Evolutionary conservation across 2,888 invertebrate species (phyloP).

Genomic region (Azorinus chamasolen): DNA sequence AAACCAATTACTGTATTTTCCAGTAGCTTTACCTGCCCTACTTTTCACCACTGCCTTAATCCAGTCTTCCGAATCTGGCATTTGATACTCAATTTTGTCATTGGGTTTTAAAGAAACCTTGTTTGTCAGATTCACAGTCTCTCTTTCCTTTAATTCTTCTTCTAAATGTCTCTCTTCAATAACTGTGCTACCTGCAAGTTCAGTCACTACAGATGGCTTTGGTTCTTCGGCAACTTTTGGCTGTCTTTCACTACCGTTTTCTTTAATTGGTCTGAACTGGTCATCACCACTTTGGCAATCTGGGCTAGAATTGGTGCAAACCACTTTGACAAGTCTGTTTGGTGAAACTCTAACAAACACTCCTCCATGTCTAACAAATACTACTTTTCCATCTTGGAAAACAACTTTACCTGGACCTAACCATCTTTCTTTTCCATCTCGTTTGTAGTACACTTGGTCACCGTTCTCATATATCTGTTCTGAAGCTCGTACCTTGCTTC

Average conservation of each 20-base stretch:
- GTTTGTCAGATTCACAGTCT: conserved; percentile 5
- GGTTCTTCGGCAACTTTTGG: too few species aligned
- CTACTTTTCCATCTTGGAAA: conserved; percentile 70
- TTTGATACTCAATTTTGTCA: conserved; percentile 2
- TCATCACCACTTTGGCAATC: too few species aligned
- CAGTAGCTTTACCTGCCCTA: conserved; percentile 41
- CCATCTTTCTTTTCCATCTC: conserved; percentile 55
- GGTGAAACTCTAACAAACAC: conserved; percentile 68
- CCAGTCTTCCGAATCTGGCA: conserved; percentile 25
- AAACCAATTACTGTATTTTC: conserved; percentile 44
- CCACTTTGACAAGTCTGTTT: conserved; percentile 51
- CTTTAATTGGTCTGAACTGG: too few species aligned
- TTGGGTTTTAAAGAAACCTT: too few species aligned
- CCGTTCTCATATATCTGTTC: conserved; percentile 64
- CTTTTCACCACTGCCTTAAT: conserved; percentile 26
- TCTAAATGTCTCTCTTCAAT: not conserved
- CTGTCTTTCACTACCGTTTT: too few species aligned
- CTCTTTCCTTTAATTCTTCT: not conserved
- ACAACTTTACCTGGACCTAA: conserved; percentile 67
- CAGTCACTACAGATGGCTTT: too few species aligned
- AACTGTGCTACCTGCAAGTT: too few species aligned
- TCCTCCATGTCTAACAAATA: conserved; percentile 66
- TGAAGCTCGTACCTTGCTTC: conserved; percentile 56
- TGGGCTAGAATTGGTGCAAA: conserved; percentile 30
- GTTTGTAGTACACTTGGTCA: conserved; percentile 64